Evolutionary conservation across 2,113 vertebrate species (phyloP), one percentile per base, ranked within the genome.

Genomic region (Perca flavescens): DNA sequence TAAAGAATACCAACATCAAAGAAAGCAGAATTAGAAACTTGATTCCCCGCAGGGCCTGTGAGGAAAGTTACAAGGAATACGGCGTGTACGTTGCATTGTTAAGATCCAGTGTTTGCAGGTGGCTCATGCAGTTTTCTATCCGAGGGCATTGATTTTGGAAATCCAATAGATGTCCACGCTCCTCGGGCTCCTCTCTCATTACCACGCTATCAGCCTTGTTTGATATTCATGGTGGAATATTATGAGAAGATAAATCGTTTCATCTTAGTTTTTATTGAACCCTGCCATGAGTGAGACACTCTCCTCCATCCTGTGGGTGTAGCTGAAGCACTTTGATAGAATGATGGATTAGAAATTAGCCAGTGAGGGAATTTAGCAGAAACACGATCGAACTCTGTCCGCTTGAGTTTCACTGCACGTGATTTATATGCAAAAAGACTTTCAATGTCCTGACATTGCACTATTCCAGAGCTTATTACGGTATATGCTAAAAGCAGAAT

Each of bases 141-240:
- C 52, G n/a, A 49, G 31, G 47, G 14, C 89, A 93, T 93, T n/a
- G 90, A 94, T 93, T 93, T 85, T 82, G 64, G 86, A 82, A 90
- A 91, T 93, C 86, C 86, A 88, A 92, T 88, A 89, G 87, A 68
- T 74, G 80, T 46, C 80, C 82, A 49, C 12, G 53, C 78, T 88
- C 82, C 78, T 86, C 43, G 1, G 47, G 83, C 83, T 83, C 74
- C 47, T 64, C 89, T 89, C 79, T 91, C 91, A 91, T 93, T 91
- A 93, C 83, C 74, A 67, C 53, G 2, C 76, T 56, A 77, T 72
- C 86, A 77, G 74, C 61, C 84, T 77, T 17, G 88, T 83, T 93
- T 92, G 88, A 93, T 91, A 93, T 94, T 92, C 92, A 91, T 58
- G 71, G 82, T 50, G 75, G 86, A 91, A 89, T 93, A 93, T 94